These are phyloP conservation scores for Neoarius graeffei DNA, from an alignment of 2,113 vertebrate genomes.

Conservation along the genomic window DNA sequence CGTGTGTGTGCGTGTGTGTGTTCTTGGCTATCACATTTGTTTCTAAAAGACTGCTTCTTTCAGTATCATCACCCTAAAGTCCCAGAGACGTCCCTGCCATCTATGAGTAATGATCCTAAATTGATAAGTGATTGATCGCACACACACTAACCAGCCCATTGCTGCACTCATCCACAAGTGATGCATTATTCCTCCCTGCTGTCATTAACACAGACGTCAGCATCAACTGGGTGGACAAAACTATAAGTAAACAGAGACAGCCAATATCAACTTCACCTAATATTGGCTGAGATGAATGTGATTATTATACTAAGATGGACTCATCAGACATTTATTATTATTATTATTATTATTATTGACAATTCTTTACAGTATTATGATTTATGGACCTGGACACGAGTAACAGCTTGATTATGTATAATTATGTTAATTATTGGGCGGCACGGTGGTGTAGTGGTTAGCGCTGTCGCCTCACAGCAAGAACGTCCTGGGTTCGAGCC, in stretches of 20 bases:
- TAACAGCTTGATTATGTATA: neutral
- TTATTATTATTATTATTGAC: neutral
- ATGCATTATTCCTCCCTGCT: constrained; percentile 39
- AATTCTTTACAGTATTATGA: neutral
- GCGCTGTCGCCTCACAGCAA: too few relatives aligned
- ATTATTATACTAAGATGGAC: neutral
- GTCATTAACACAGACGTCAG: constrained; percentile 24
- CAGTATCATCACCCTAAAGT: constrained; percentile 40
- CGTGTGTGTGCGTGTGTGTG: constrained; percentile 38
- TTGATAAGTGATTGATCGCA: constrained; percentile 55
- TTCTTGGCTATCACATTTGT: constrained; percentile 31
- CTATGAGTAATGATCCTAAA: constrained; percentile 53
- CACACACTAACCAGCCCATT: constrained; percentile 33
- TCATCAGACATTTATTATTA: neutral
- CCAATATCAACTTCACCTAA: constrained; percentile 4
- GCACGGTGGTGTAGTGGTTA: too few relatives aligned
- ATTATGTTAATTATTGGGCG: neutral
- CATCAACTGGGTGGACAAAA: constrained; percentile 43
- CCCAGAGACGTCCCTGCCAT: constrained; percentile 43
- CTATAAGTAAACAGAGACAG: constrained; percentile 41
- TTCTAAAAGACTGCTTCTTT: constrained; percentile 32
- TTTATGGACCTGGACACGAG: neutral
- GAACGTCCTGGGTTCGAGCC: too few relatives aligned
- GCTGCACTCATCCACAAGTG: constrained; percentile 29
- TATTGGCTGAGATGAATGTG: constrained; percentile 8